phyloP scores from a whole-genome alignment of 1,140 invertebrate genomes.

The Anastatus disparis region DNA sequence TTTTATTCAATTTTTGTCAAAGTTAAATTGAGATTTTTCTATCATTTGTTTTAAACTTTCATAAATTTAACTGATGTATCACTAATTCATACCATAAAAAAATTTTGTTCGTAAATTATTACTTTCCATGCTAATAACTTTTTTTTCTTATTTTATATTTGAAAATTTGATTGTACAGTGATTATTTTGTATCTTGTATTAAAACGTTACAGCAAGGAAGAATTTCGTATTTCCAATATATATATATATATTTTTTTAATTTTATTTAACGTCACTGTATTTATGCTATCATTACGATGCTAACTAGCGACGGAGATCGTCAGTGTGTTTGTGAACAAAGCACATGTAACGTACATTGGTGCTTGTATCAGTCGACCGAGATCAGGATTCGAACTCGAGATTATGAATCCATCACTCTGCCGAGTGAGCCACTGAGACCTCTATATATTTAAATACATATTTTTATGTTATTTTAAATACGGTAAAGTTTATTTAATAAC shows the following conservation, averaged over 20 bases:
- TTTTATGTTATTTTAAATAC: conserved; percentile 54
- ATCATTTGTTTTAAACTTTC: neutral
- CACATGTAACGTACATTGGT: too few relatives aligned
- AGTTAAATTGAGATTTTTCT: conserved; percentile 4
- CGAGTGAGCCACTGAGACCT: too few relatives aligned
- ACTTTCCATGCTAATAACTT: conserved; percentile 15
- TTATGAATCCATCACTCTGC: too few relatives aligned
- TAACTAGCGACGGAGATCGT: too few relatives aligned
- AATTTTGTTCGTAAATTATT: conserved; percentile 11
- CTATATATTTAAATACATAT: conserved; percentile 34
- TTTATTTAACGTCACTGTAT: too few relatives aligned
- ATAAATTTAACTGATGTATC: conserved; percentile 12
- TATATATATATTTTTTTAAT: too few relatives aligned
- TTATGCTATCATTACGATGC: too few relatives aligned
- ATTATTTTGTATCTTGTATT: conserved; percentile 21
- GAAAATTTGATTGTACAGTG: conserved; percentile 27
- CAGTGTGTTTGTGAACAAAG: too few relatives aligned
- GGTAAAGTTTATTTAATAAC: conserved; percentile 64
- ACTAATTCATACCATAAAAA: conserved; percentile 16
- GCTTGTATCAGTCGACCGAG: too few relatives aligned
- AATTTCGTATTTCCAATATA: conserved; percentile 25
- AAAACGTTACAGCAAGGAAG: conserved; percentile 26
- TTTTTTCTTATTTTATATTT: conserved; percentile 8
- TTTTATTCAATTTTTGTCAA: conserved; percentile 6
- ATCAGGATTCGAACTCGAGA: too few relatives aligned